These are phyloP conservation scores for Omphaloscelis lunosa DNA, from an alignment of 2,888 invertebrate species.

Conservation along the genomic window DNA sequence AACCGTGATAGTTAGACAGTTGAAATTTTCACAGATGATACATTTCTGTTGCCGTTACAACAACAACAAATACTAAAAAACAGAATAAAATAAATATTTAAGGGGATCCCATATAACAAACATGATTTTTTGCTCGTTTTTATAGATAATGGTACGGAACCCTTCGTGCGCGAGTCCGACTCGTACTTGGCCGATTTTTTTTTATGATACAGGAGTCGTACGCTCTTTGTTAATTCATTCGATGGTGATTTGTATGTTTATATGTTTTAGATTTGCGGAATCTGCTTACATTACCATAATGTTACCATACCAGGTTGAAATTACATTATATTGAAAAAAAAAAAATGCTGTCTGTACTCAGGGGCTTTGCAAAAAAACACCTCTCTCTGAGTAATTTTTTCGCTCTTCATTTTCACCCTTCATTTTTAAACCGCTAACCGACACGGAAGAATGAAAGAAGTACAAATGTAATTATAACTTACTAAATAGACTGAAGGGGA, in stretches of 20 bases:
- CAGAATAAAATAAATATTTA: too few species aligned
- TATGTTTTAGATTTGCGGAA: conserved; percentile 4
- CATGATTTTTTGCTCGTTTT: too few species aligned
- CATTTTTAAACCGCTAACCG: conserved; percentile 28
- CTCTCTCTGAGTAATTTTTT: conserved; percentile 13
- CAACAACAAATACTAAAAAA: too few species aligned
- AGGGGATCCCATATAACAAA: too few species aligned
- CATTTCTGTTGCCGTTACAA: too few species aligned
- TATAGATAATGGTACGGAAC: too few species aligned
- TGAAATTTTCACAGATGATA: too few species aligned
- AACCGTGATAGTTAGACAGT: too few species aligned
- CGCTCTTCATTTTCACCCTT: conserved; percentile 27
- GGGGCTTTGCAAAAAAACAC: conserved; percentile 14
- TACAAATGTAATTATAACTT: conserved; percentile 63
- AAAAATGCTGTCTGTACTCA: background rate
- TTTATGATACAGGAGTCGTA: conserved; percentile 8
- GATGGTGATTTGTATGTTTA: conserved; percentile 35
- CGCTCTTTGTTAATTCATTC: conserved; percentile 32
- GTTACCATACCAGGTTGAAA: background rate
- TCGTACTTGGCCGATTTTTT: too few species aligned
- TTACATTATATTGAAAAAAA: background rate
- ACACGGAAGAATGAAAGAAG: conserved; percentile 39
- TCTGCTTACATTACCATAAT: background rate
- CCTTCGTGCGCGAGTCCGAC: too few species aligned
- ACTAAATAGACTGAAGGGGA: conserved; percentile 46